Evolutionary conservation across 1,140 invertebrate species (phyloP).

Genomic region (Brachionus manjavacas): DNA sequence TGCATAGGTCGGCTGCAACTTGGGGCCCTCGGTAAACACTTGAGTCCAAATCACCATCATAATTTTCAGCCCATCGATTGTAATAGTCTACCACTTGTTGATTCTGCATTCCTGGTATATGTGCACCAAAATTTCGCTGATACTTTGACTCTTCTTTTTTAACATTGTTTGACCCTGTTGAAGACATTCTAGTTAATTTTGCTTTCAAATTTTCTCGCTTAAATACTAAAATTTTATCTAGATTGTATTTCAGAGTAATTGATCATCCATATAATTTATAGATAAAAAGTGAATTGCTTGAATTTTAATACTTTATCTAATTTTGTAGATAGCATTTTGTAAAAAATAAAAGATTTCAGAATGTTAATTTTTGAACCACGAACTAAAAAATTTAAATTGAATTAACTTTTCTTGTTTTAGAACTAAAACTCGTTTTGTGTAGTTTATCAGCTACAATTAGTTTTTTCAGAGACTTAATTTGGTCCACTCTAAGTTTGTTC

Average conservation of each 20-base stretch:
- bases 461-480: too few species aligned
- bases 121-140: background rate
- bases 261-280: too few species aligned
- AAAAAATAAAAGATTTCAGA: background rate
- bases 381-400: too few species aligned
- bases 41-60: conserved; percentile 1
- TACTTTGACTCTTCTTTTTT: background rate
- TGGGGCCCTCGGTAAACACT: conserved; percentile 28
- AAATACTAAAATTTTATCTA: background rate
- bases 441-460: too few species aligned
- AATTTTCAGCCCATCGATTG: conserved; percentile 12
- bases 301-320: background rate
- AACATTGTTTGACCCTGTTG: background rate
- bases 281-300: background rate
- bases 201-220: background rate
- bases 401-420: too few species aligned
- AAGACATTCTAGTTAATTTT: background rate
- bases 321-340: background rate
- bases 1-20: conserved; percentile 2
- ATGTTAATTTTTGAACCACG: background rate
- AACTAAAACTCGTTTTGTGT: too few species aligned
- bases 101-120: background rate
- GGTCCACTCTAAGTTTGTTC: too few species aligned
- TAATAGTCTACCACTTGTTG: conserved; percentile 33
- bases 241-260: background rate